Base-by-base conservation (phyloP, 2,113 vertebrate genomes). In the Suncus etruscus region DNA sequence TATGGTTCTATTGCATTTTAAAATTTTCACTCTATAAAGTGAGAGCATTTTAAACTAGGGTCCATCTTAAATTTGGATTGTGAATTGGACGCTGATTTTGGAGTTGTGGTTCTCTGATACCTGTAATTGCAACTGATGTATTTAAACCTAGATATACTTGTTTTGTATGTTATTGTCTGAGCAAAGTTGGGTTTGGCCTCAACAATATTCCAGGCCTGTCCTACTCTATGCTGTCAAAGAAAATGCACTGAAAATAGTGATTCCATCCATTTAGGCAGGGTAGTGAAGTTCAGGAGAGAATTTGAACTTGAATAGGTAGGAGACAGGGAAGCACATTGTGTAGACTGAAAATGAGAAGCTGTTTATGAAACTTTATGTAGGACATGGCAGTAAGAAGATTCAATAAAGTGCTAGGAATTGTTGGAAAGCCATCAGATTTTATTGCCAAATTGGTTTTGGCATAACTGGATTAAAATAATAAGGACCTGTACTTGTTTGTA, bases 391-490 rank as follows among this genome's bases (percentile, higher is more conserved):
- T 68, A 47, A 86, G n/a, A 86, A 51, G 50, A 47, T 81, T 86
- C 68, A 63, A 61, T 61, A 16, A 20, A 61, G 1, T 39, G 39
- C 11, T 39, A 20, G 18, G 25, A 86, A 22, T 84, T 16, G 31
- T 25, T 45, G 18, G 5, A 89, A 91, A 81, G 29, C 58, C 39
- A 74, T 58, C 54, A n/a, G 50, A 69, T 72, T 82, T 61, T 18
- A 25, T 79, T 20, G 45, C 39, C 39, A 39, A 39, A 39, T 5
- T 39, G 39, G 3, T 39, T 39, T 39, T 39, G 39, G 39, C 39
- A 74, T 80, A 75, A 81, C 72, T 88, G 66, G 14, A 54, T 86
- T 77, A 85, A 15, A 10, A 22, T 78, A 51, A n/a, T 70, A 39
- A 74, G 45, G 77, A 79, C 27, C 24, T 79, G 9, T 50, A 75